Evolutionary conservation across 92 coral and sea anemone genomes (phyloP).

Genomic region (Palythoa caribaeorum): DNA sequence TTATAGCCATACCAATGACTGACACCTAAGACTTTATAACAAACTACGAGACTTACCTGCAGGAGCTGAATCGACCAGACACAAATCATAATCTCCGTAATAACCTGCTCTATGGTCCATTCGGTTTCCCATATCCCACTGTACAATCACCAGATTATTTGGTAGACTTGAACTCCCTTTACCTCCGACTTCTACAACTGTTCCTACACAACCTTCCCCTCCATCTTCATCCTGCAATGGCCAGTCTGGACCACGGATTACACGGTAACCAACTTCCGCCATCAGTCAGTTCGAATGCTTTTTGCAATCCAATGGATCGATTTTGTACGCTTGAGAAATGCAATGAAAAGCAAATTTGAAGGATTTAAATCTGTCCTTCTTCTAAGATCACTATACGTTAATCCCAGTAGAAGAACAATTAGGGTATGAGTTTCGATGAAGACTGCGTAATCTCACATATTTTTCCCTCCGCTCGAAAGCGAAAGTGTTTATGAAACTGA

Average conservation of each 20-base stretch:
- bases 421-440: neutral
- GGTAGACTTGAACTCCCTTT: conserved; percentile 11
- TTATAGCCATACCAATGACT: no score
- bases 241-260: conserved; percentile 54
- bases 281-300: neutral
- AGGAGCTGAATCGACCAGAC: conserved; percentile 48
- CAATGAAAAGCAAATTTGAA: neutral
- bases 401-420: neutral
- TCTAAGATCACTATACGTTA: neutral
- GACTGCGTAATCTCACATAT: neutral
- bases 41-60: conserved; percentile 26
- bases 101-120: conserved; percentile 31
- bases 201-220: conserved; percentile 52
- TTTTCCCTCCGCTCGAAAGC: neutral
- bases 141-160: conserved; percentile 45
- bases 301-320: neutral
- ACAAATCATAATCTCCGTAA: conserved; percentile 31
- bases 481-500: neutral
- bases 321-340: neutral
- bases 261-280: conserved; percentile 54
- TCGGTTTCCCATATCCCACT: conserved; percentile 56
- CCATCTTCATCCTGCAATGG: conserved; percentile 29
- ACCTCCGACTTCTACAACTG: conserved; percentile 51
- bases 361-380: neutral
- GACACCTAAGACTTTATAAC: no score